Evolutionary conservation across 2,797 vertebrate species (phyloP).

Genomic region (Catostomus latipinnis): DNA sequence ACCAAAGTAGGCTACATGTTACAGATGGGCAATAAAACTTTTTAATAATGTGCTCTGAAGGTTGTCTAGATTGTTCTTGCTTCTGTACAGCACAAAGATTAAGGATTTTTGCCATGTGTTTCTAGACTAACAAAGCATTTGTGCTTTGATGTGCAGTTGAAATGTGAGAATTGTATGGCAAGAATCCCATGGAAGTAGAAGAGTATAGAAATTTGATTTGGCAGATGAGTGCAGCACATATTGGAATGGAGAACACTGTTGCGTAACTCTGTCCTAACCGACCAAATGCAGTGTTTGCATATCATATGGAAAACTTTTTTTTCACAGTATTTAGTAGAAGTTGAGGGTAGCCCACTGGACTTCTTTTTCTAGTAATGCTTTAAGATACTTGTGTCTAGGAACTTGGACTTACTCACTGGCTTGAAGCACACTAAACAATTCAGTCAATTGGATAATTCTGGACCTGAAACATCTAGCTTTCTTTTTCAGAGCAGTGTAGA

Average conservation of each 20-base stretch:
- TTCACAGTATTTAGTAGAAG: neutral
- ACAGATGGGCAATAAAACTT: neutral
- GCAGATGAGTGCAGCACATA: neutral
- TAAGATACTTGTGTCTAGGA: neutral
- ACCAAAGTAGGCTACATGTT: neutral
- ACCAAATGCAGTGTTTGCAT: neutral
- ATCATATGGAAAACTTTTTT: neutral
- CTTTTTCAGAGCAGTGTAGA: neutral
- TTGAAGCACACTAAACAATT: neutral
- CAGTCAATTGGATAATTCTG: neutral
- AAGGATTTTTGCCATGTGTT: neutral
- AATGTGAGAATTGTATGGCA: constrained; percentile 19
- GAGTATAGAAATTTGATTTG: constrained; percentile 28
- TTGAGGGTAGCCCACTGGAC: neutral
- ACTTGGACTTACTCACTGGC: neutral
- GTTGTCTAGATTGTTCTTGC: neutral
- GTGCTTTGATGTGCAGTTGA: constrained; percentile 3
- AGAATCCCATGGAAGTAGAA: constrained; percentile 15
- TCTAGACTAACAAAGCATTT: neutral
- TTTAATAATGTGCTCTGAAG: neutral
- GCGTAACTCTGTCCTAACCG: constrained; percentile 5
- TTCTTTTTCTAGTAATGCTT: too few species aligned
- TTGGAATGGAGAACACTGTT: constrained; percentile 22
- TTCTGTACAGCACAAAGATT: too few species aligned
- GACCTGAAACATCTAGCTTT: neutral